Base-by-base conservation (phyloP, 92 coral and sea anemone genomes). In the Palythoa caribaeorum region DNA sequence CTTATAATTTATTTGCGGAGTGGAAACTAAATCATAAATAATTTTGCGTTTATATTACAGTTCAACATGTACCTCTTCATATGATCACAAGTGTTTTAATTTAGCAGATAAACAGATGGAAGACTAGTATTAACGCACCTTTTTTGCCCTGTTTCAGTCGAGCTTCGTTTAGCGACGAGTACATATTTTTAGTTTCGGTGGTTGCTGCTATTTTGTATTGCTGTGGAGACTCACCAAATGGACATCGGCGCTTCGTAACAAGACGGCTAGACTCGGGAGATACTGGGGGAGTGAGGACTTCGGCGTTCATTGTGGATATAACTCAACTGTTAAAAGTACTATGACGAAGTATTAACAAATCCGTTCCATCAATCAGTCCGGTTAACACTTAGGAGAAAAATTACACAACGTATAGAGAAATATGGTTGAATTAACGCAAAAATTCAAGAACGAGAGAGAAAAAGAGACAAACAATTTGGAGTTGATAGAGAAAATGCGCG, bases 171-270 rank as follows among this genome's bases (percentile, higher is more conserved):
- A 62, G 72, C 8, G 73, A 62, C 40, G 86, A 19, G 62, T 20
- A 48, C 75, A 66, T 47, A 36, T 12, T 39, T 50, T 37, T 71
- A 68, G 17, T 20, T 81, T 81, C 59, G 10, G 72, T 62, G 44
- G 76, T 83, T 15, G 93, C 95, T 2, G 92, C 91, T 1, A 90
- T 20, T 65, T 94, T 94, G 78, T 72, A 62, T 10, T 92, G 94
- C 53, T 89, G 94, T 1, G 98, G 96, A 4, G 96, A 93, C 78
- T 93, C 98, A 68, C 98, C 98, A 84, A 95, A 95, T 1, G 98
- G 98, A 17, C 98, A 95, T 16, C 98, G 94, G 66, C 98, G 94
- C 80, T 95, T 95, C 36, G 98, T 95, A 10, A 89, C 92, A 2
- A 95, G 92, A n/a, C 94, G 96, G 76, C 93, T 95, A 4, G 77